Conservation (phyloP, 2,113 vertebrate species). For the Piliocolobus tephrosceles region DNA sequence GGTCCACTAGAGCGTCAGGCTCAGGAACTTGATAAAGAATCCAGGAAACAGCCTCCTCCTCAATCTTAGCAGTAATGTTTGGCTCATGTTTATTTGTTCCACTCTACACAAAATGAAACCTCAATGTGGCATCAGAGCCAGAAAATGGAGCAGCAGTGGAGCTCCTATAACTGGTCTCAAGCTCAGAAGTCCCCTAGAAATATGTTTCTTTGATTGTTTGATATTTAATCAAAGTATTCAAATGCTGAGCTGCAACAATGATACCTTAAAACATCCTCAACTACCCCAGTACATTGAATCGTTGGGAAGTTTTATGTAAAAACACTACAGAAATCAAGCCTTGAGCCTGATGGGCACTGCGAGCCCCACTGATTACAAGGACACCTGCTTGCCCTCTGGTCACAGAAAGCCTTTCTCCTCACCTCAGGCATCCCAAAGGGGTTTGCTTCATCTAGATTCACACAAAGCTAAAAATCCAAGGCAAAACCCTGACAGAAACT, state of each 20-base stretch:
- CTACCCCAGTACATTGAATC: background rate
- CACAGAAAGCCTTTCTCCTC: background rate
- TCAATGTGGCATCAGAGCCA: background rate
- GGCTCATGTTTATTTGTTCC: background rate
- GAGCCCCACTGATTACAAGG: background rate
- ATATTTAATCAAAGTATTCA: background rate
- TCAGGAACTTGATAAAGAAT: background rate
- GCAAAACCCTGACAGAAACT: slow-evolving; percentile 39
- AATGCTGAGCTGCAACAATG: background rate
- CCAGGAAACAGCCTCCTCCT: background rate
- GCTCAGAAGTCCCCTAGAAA: background rate
- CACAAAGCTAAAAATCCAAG: slow-evolving; percentile 46
- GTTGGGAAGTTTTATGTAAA: background rate
- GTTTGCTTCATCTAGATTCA: slow-evolving; percentile 46
- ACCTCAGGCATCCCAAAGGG: background rate
- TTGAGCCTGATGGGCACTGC: background rate
- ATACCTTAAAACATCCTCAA: background rate
- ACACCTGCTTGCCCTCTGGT: background rate
- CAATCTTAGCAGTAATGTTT: background rate
- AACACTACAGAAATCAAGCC: background rate
- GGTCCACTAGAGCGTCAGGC: background rate
- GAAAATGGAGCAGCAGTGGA: accelerated
- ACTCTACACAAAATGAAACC: background rate
- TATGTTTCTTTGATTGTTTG: background rate
- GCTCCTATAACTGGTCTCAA: background rate